Conservation (phyloP, 2,797 vertebrate genomes). For the Poecile montanus region DNA sequence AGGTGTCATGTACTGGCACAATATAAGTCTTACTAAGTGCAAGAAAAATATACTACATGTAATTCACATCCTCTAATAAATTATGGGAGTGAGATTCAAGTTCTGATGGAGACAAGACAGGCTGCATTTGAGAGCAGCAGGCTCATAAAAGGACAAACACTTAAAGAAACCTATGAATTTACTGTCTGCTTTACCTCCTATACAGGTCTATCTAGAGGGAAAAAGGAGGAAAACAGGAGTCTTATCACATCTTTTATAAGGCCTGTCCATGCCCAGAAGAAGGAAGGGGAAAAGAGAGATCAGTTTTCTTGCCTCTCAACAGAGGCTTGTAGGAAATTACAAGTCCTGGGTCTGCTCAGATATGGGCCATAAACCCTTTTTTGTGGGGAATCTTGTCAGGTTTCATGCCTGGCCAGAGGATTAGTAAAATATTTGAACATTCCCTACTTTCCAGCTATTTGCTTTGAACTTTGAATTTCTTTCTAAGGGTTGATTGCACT, state of each 20-base stretch:
- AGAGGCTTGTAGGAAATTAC: not conserved
- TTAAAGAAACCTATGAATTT: not conserved
- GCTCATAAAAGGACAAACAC: not conserved
- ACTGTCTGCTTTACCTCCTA: not conserved
- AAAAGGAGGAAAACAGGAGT: not conserved
- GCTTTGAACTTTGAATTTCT: not conserved
- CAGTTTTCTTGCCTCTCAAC: not conserved
- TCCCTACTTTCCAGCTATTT: not conserved
- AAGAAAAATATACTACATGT: not conserved
- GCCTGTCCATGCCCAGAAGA: not conserved
- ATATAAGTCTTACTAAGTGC: not conserved
- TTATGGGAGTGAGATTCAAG: rapidly evolving
- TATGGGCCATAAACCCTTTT: not conserved
- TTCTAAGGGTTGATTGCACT: not conserved
- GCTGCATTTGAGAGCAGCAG: not conserved
- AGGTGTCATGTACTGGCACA: not conserved
- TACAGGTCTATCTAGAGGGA: not conserved
- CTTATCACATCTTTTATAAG: not conserved
- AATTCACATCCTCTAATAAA: not conserved
- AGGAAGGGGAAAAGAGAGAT: not conserved
- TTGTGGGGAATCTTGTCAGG: not conserved
- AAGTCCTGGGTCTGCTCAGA: not conserved
- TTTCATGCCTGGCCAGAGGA: not conserved
- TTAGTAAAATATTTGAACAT: not conserved
- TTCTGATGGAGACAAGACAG: not conserved